Evolutionary conservation across 1,140 invertebrate species (phyloP), one percentile per base, ranked within the genome.

Genomic region (Amyelois transitella): DNA sequence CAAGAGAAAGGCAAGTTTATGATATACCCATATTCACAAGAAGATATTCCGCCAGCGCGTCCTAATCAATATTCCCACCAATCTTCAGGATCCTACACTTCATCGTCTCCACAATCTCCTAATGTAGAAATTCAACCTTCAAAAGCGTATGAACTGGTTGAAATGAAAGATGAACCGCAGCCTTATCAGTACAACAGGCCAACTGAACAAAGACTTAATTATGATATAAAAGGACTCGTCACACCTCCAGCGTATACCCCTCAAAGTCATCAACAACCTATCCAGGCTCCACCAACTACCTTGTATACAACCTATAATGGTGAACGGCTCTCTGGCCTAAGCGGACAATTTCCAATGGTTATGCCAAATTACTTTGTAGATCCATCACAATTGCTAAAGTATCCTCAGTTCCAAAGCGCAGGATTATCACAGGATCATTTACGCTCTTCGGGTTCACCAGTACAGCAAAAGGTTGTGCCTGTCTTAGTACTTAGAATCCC

Each of bases 1-100:
- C 76, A 86, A 65, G 77, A 85, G 47, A 85, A 88, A 68, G 89
- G 89, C 28, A 90, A 89, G 66, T 91, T 90, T 60, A 86, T 90
- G 81, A 80, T 91, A 48, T 91, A 91, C 68, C 90, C 90, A 28
- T 91, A 91, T 60, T 91, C 90, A 2, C 90, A 91, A 75, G 81
- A 90, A 58, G 89, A 91, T 62, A 89, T 90, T 49, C 89, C 86
- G 14, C 60, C 89, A 20, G 24, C 70, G 5, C 50, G 28, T 57
- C 44, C 72, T 18, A 72, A 55, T 28, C 51, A 55, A 17, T 58
- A 72, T 12, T 14, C 17, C 43, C 50, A 14, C 18, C 18, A 21
- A 18, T 44, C 38, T n/a, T n/a, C 52, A 44, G 18, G 18, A 1
- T 12, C 1, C 3, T 38, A 43, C 10, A 52, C 48, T 43, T 53